Evolutionary conservation across 2,888 invertebrate genomes (phyloP), one percentile per base, ranked within the genome.

Genomic region (Drosophila melanosoma): DNA sequence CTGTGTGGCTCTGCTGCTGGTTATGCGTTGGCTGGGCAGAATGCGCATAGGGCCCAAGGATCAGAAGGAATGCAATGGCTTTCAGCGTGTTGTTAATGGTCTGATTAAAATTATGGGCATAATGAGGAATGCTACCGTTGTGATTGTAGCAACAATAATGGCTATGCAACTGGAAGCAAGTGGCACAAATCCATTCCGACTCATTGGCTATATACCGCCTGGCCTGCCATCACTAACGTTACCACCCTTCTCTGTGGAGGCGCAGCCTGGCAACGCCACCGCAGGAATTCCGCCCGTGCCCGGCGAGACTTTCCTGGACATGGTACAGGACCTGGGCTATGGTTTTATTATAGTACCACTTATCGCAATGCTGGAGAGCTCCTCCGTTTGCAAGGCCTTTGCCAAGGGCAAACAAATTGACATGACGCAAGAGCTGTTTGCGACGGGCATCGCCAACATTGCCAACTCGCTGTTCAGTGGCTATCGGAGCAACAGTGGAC

Each of bases 381-480:
- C 98, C 77, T 97, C 98, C n/a, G 97, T 91, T 10, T 91, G 91
- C 74, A 91, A 91, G 60, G 91, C 91, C n/a, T 91, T 91, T 40
- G 95, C 96, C n/a, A 95, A 96, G 90, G 97, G 97, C 17, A 95
- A 95, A 90, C 94, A 96, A 59, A 96, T 98, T 60, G 97, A 98
- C 91, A 97, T 98, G 23, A 98, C 97, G 40, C 98, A 98, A 93
- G 98, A 98, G 94, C 94, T 98, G 90, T 94, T 98, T 71, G 97
- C 98, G 8, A 95, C 98, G 59, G 97, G 97, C 35, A 91, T 96
- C 33, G 87, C 91, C 32, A 97, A 97, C 92, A 94, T 98, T 48
- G 95, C 96, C 70, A 98, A 97, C 92, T 96, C 97, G 0, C 96
- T 98, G 93, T 95, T 98, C 84, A 96, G 96, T 85, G 96, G 96